Percentiles rank a stretch among this genome's conserved stretches.
These are phyloP conservation scores for Euleptes europaea DNA, from an alignment of 2,113 vertebrate genomes.

Conservation along the genomic window DNA sequence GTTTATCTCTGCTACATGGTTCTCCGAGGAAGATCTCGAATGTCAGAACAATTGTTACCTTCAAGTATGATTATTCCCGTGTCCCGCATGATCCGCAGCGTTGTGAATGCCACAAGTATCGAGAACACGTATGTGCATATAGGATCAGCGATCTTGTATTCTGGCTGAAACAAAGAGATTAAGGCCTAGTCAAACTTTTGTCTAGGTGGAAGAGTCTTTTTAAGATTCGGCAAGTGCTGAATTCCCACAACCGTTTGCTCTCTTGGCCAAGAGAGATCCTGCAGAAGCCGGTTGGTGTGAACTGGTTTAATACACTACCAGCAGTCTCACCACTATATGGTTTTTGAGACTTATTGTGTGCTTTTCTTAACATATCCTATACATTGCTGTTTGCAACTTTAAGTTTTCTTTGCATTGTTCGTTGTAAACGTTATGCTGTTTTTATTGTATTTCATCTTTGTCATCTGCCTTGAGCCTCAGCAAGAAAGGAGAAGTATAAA, in stretches of 20 bases:
- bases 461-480: too few relatives aligned
- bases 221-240: background rate
- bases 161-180: constrained; percentile 81
- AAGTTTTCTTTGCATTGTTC: too few relatives aligned
- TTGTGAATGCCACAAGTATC: constrained; percentile 91
- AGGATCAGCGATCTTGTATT: constrained; percentile 96
- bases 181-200: constrained; percentile 26
- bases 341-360: too few relatives aligned
- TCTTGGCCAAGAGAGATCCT: background rate
- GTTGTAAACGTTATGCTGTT: too few relatives aligned
- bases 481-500: too few relatives aligned
- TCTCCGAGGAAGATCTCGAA: background rate
- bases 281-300: background rate
- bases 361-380: too few relatives aligned
- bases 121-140: constrained; percentile 97
- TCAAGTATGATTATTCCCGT: constrained; percentile 91
- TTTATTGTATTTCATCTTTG: too few relatives aligned
- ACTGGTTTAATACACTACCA: background rate
- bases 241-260: background rate
- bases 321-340: too few relatives aligned
- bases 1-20: background rate
- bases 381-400: too few relatives aligned
- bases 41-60: constrained; percentile 76
- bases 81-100: constrained; percentile 90
- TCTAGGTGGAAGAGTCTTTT: background rate